Base-by-base conservation (phyloP, 2,888 invertebrate genomes). In the Patella depressa region DNA sequence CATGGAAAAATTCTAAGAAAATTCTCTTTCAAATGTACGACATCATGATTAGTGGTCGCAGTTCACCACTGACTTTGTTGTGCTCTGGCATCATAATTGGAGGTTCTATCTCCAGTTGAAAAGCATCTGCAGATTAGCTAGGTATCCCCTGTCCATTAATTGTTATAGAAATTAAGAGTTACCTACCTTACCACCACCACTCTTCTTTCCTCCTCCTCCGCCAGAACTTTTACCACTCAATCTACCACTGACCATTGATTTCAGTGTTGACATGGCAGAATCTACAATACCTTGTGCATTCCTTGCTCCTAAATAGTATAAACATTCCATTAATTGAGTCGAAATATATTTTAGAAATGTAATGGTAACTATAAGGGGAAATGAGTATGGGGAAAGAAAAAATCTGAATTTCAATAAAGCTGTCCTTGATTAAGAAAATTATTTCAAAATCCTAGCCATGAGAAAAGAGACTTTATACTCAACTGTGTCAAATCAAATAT, bases 231-330 rank as follows among this genome's bases (percentile, higher is more conserved):
- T 76, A 5, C 95, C 92, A 72, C 88, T 94, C 9, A 97, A 92
- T 81, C 93, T 93, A 0, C 93, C 93, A 84, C 94, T 94, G 2
- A 95, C 96, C 92, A 96, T 95, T 65, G 94, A 94, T 89, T 94
- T 94, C 14, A 94, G 94, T 76, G 96, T 95, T 80, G 94, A 94
- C n/a, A 99, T 88, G 0, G 94, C 97, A 75, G 95, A 95, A 86
- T 98, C 97, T 34, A 96, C 95, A 86, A 99, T 94, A 17, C 94
- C 96, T 82, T 95, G 94, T 0, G 98, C 98, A 9, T 95, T 96
- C 88, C 99, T 94, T 73, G 94, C 94, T 0, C 97, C 92, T 92
- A 82, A 71, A 80, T 45, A 45, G 45, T 45, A 45, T 45, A 45
- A 45, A 45, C 7, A 45, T 45, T 45, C 45, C 45, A 45, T 0